Base-by-base conservation (phyloP, 2,113 vertebrate species). In the Nematolebias whitei region DNA sequence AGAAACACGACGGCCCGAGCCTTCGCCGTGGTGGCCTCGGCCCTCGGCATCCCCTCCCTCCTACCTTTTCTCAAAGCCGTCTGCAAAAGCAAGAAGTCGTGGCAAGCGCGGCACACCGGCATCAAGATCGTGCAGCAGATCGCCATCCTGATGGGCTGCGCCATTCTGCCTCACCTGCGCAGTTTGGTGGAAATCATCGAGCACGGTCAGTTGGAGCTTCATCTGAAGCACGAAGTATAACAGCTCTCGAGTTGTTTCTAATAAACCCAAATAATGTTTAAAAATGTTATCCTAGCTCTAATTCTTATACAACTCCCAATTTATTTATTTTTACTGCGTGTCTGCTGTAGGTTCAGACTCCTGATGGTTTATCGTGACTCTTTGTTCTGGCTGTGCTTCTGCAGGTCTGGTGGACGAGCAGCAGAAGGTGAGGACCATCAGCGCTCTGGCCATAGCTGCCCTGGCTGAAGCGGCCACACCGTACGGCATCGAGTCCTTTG, bases 111-210 rank as follows among this genome's bases (percentile, higher is more conserved):
- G 1, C 98, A 99, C 82, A 99, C 98, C 0, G 98, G 98, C 81
- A 99, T 99, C 90, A 99, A 99, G 90, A 99, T 99, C 38, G 98
- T 99, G 4, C 98, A 99, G 89, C 98, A 99, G 89, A 99, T 99
- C 52, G 97, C 98, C 76, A 99, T 99, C 90, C 96, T 99, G 23
- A 99, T 99, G 98, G 98, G 98, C 74, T 99, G 98, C 68, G 98
- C 98, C 57, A 99, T 99, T 78, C 85, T 99, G 86, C 97, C 98
- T 69, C 98, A 99, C 82, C 95, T 99, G 19, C 94, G 98, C 79
- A 98, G 98, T 88, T 91, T 99, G 92, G 98, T 99, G 89, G 98
- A 99, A 93, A 99, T 99, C 57, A 99, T 99, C 49, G 98, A 99
- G 68, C 98, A 98, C 48, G 97, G 98, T 99, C 76, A 90, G 96